phyloP scores from a whole-genome alignment of 2,888 invertebrate genomes.

The Oligia latruncula region DNA sequence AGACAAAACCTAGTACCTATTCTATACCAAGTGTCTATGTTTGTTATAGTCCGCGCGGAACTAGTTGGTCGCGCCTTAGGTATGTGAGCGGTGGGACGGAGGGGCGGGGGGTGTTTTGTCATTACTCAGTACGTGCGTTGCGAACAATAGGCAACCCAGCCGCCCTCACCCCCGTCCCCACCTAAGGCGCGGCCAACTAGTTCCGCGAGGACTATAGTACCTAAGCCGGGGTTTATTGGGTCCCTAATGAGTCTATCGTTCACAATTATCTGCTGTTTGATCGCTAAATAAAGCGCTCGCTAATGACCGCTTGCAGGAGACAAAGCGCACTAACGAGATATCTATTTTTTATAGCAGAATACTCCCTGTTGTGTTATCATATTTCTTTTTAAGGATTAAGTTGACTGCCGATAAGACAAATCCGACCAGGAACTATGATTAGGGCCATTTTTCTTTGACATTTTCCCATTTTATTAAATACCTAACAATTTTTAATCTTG shows the following conservation, averaged over 20 bases:
- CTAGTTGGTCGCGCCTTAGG: too few relatives aligned
- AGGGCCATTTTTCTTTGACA: neutral
- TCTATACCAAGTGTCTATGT: neutral
- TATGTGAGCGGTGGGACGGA: too few relatives aligned
- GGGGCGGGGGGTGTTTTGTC: too few relatives aligned
- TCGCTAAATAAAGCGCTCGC: constrained; percentile 49
- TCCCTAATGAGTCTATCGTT: constrained; percentile 52
- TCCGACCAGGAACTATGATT: neutral
- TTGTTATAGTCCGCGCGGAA: too few relatives aligned
- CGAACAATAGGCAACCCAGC: too few relatives aligned
- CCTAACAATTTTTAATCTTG: neutral
- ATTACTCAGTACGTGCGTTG: too few relatives aligned
- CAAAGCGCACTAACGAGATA: constrained; percentile 44
- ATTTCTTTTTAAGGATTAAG: constrained; percentile 3
- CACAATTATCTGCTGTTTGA: constrained; percentile 54
- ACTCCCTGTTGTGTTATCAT: constrained; percentile 13
- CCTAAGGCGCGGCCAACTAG: too few relatives aligned
- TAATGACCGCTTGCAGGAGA: constrained; percentile 45
- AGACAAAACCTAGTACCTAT: too few relatives aligned
- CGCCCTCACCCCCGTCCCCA: too few relatives aligned
- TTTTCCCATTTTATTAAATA: neutral
- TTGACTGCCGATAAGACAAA: neutral
- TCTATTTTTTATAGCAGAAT: constrained; percentile 33
- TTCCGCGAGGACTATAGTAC: neutral
- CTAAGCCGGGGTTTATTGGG: constrained; percentile 19